phyloP scores from a whole-genome alignment of 1,140 invertebrate species.

The Brachionus asplanchnoidis region DNA sequence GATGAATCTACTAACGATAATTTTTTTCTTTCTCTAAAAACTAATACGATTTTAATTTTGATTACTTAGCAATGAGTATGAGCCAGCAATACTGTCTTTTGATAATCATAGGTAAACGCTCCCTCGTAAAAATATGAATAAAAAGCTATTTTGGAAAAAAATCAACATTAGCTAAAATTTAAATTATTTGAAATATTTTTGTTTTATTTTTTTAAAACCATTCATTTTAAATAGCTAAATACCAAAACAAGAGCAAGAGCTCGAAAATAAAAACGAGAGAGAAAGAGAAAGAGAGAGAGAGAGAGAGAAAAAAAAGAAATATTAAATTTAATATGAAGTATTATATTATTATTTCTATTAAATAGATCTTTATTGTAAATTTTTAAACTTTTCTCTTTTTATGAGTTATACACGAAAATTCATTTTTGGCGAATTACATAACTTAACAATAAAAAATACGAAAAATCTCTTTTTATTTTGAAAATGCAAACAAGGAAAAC shows the following conservation, averaged over 20 bases:
- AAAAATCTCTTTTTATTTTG: constrained; percentile 6
- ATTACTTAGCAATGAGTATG: background rate
- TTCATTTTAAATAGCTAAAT: background rate
- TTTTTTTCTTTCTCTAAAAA: background rate
- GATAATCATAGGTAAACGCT: background rate
- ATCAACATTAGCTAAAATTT: constrained; percentile 4
- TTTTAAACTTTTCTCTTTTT: background rate
- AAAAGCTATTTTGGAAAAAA: background rate
- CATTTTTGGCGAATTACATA: background rate
- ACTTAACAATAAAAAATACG: background rate
- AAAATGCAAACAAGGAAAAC: constrained; percentile 1
- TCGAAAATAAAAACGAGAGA: background rate
- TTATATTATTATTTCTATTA: constrained; percentile 7
- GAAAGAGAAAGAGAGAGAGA: background rate
- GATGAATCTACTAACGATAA: background rate
- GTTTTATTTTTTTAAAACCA: background rate
- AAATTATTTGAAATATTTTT: constrained; percentile 2
- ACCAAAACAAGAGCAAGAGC: background rate
- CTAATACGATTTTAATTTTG: background rate
- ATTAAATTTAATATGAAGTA: constrained; percentile 6
- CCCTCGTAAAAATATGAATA: background rate
- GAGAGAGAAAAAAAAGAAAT: background rate
- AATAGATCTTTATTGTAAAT: constrained; percentile 5
- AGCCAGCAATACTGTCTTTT: background rate
- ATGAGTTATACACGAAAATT: constrained; percentile 2